Conservation (phyloP, 1,140 invertebrate species). For the Drosophila murphyi region DNA sequence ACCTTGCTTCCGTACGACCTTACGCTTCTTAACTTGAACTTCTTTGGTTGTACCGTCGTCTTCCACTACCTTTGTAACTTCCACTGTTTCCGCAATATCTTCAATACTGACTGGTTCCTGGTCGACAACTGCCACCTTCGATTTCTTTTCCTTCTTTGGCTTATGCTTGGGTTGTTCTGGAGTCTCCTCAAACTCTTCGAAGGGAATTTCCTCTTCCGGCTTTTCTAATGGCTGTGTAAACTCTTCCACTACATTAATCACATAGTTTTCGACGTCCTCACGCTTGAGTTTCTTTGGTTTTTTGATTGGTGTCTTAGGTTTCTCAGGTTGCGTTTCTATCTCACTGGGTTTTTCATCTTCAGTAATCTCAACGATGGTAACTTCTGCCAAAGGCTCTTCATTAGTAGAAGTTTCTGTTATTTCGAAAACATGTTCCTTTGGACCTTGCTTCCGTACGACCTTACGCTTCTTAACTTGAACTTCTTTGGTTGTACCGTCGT, state of each 20-base stretch:
- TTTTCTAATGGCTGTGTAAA: constrained; percentile 41
- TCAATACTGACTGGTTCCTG: constrained; percentile 51
- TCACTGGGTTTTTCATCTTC: constrained; percentile 18
- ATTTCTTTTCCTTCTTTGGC: constrained; percentile 52
- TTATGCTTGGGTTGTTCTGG: constrained; percentile 40
- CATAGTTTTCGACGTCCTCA: constrained; percentile 58
- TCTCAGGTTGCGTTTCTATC: constrained; percentile 10
- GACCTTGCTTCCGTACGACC: constrained; percentile 54
- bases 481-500: constrained; percentile 48
- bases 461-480: constrained; percentile 60
- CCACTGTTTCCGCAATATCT: constrained; percentile 51
- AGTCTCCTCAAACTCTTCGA: constrained; percentile 26
- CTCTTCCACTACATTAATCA: constrained; percentile 72
- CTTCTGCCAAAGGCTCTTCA: constrained; percentile 57
- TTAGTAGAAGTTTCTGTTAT: constrained; percentile 51
- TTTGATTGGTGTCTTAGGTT: constrained; percentile 39
- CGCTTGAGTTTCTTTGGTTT: constrained; percentile 61
- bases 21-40: constrained; percentile 58
- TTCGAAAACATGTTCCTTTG: constrained; percentile 61
- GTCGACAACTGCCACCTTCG: constrained; percentile 30
- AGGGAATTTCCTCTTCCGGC: constrained; percentile 39
- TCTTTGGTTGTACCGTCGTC: constrained; percentile 49
- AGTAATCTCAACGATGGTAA: constrained; percentile 51
- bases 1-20: constrained; percentile 55
- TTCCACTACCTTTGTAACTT: constrained; percentile 31